A percentile compares a stretch with the other conserved stretches of the same genome.
Conservation (phyloP, 92 coral and sea anemone genomes). For the Bergia puertoricense region DNA sequence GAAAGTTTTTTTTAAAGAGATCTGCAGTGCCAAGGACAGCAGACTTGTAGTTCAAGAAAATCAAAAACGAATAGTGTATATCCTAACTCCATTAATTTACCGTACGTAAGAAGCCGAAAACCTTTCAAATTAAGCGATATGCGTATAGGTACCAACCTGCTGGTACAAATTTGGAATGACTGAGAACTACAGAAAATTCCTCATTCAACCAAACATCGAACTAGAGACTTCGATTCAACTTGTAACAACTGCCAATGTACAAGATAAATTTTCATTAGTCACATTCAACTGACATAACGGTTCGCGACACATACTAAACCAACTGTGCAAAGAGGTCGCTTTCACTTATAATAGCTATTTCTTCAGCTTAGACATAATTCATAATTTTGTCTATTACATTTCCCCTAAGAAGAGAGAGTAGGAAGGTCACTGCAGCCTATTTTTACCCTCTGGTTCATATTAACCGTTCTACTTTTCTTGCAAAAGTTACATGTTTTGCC, state of each 20-base stretch:
- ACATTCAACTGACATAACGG: constrained; percentile 1
- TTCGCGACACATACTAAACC: background rate
- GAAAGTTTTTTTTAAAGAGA: background rate
- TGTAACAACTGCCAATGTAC: background rate
- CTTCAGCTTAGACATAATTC: background rate
- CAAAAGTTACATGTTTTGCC: background rate
- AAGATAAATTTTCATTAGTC: constrained; percentile 1
- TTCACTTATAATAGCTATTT: background rate
- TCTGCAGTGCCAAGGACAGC: background rate
- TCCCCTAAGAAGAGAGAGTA: background rate
- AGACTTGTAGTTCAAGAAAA: background rate
- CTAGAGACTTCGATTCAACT: background rate
- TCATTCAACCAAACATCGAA: constrained; percentile 1
- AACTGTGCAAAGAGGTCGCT: background rate
- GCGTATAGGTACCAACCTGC: background rate
- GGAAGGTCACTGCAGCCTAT: no score
- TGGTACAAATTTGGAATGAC: background rate
- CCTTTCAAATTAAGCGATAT: background rate
- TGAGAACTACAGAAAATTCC: background rate
- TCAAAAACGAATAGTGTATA: background rate
- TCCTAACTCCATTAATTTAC: background rate
- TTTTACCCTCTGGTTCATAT: no score
- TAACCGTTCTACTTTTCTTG: background rate
- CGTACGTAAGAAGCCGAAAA: background rate
- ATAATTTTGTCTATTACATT: background rate